Percentiles rank a stretch among this genome's conserved stretches.
Conservation (phyloP, 2,113 vertebrate genomes). For the Tetrax tetrax region DNA sequence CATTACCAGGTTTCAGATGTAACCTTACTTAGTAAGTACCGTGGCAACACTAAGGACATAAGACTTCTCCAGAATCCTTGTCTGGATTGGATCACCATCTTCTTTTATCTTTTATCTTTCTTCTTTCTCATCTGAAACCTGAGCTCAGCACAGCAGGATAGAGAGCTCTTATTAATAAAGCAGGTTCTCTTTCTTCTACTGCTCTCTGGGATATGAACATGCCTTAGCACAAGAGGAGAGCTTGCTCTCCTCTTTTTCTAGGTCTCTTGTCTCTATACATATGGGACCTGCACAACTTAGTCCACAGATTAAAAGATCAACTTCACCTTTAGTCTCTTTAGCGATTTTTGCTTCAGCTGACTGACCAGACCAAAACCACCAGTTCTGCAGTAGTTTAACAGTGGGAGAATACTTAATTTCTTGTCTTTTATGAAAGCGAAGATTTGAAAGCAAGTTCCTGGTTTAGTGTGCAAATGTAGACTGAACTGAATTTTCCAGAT, state of each 20-base stretch:
- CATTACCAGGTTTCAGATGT: neutral
- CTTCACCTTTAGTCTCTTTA: neutral
- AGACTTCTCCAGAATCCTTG: neutral
- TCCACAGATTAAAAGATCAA: neutral
- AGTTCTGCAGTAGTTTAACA: neutral
- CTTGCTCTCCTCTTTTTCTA: neutral
- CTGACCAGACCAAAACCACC: neutral
- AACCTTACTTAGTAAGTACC: neutral
- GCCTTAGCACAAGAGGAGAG: neutral
- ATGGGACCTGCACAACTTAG: neutral
- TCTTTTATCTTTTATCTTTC: neutral
- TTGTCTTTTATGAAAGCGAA: neutral
- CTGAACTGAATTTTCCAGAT: neutral
- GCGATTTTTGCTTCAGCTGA: neutral
- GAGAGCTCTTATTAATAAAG: neutral
- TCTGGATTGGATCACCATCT: neutral
- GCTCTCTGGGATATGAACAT: neutral
- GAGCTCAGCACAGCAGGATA: neutral
- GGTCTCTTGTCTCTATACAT: fast-evolving
- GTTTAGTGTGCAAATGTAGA: neutral
- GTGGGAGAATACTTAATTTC: neutral
- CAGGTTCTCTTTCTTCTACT: neutral
- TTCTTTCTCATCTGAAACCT: neutral
- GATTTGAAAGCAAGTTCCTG: neutral
- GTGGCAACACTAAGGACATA: neutral